Conservation (phyloP, 2,113 vertebrate genomes). For the Falco punctatus region DNA sequence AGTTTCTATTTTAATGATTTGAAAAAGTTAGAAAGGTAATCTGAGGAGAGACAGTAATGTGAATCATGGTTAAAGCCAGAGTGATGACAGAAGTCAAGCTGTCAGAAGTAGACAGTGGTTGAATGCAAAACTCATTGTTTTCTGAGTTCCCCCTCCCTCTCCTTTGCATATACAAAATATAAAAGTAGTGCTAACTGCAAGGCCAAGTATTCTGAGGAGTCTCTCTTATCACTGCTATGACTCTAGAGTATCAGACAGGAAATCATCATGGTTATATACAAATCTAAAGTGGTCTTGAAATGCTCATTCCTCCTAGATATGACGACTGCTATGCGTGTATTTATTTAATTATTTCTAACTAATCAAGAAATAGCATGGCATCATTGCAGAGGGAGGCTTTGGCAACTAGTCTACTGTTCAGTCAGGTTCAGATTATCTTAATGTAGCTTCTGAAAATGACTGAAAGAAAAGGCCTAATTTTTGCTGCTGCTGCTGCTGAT, state of each 20-base stretch:
- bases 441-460: background rate
- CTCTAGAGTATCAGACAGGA: background rate
- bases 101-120: background rate
- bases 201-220: background rate
- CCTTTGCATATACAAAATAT: background rate
- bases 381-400: background rate
- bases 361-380: background rate
- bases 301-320: background rate
- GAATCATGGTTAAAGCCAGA: conserved; percentile 4
- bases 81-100: background rate
- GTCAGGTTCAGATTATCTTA: background rate
- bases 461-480: background rate
- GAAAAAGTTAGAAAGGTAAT: background rate
- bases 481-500: background rate
- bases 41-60: background rate
- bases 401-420: background rate
- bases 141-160: background rate
- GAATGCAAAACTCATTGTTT: background rate
- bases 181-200: background rate
- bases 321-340: background rate
- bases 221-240: background rate
- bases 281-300: background rate
- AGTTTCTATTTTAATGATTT: conserved; percentile 6
- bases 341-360: background rate
- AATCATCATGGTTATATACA: background rate